Conservation (phyloP, 2,888 invertebrate genomes). For the Frankliniella fusca region DNA sequence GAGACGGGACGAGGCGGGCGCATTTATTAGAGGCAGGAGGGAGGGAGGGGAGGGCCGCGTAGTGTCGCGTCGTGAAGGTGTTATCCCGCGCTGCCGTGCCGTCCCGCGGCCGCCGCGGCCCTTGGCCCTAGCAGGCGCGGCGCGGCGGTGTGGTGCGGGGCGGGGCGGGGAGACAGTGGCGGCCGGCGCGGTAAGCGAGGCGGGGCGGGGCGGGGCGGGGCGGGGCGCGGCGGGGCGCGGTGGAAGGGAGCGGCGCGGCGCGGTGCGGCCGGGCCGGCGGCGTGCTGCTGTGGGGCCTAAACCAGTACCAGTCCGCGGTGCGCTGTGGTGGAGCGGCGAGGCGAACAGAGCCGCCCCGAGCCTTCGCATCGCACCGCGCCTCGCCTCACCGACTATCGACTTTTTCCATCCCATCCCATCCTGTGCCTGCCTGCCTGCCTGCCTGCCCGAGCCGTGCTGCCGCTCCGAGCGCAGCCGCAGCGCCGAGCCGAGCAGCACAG, state of each 20-base stretch:
- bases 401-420: not conserved
- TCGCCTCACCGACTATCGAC: not conserved
- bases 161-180: not conserved
- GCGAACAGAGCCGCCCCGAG: not conserved
- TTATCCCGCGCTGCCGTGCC: not conserved
- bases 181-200: not conserved
- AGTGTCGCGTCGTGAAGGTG: not conserved
- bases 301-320: slow-evolving; percentile 21
- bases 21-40: not conserved
- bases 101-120: not conserved
- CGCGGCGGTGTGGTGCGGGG: not conserved
- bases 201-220: too few species aligned
- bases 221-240: not conserved
- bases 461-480: not conserved
- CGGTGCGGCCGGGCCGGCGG: not conserved
- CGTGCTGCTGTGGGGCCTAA: slow-evolving; percentile 20
- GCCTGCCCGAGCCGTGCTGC: too few species aligned
- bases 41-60: not conserved
- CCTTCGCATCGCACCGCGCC: not conserved
- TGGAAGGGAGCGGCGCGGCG: not conserved
- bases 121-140: not conserved
- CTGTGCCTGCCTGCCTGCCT: not conserved
- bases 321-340: not conserved
- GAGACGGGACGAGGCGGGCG: too few species aligned
- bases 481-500: not conserved